A percentile compares a stretch with the other conserved stretches of the same genome.
These are phyloP conservation scores for Microctenopoma steveboyesi DNA, from an alignment of 2,797 vertebrate species.

Conservation along the genomic window DNA sequence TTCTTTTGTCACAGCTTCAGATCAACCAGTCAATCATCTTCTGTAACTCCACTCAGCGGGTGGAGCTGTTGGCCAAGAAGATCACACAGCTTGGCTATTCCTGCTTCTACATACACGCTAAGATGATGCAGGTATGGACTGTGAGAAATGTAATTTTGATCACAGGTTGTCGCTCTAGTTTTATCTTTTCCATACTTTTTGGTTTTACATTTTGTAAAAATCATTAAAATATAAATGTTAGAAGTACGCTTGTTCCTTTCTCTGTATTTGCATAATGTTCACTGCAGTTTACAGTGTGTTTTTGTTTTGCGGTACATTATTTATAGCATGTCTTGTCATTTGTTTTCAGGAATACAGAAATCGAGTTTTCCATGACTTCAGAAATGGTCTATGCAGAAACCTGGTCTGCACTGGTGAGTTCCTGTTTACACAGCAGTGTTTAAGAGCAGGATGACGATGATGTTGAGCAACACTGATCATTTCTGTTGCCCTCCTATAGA, in stretches of 20 bases:
- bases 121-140: conserved; percentile 86
- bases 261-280: too few relatives aligned
- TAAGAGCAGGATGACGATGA: not conserved
- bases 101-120: conserved; percentile 88
- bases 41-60: conserved; percentile 86
- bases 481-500: conserved; percentile 61
- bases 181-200: too few relatives aligned
- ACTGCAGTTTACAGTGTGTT: not conserved
- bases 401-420: conserved; percentile 86
- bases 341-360: conserved; percentile 85
- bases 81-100: conserved; percentile 87
- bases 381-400: conserved; percentile 87
- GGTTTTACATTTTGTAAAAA: not conserved
- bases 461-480: not conserved
- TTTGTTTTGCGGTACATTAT: too few relatives aligned
- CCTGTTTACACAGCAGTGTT: fast-evolving
- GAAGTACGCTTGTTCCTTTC: too few relatives aligned
- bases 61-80: conserved; percentile 86
- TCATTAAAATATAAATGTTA: too few relatives aligned
- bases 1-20: conserved; percentile 74
- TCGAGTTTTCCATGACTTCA: conserved; percentile 88
- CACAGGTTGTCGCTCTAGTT: too few relatives aligned
- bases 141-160: fast-evolving
- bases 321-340: not conserved
- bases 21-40: conserved; percentile 88